Evolutionary conservation across 2,888 invertebrate genomes (phyloP).

Genomic region (Synergus japonicus): DNA sequence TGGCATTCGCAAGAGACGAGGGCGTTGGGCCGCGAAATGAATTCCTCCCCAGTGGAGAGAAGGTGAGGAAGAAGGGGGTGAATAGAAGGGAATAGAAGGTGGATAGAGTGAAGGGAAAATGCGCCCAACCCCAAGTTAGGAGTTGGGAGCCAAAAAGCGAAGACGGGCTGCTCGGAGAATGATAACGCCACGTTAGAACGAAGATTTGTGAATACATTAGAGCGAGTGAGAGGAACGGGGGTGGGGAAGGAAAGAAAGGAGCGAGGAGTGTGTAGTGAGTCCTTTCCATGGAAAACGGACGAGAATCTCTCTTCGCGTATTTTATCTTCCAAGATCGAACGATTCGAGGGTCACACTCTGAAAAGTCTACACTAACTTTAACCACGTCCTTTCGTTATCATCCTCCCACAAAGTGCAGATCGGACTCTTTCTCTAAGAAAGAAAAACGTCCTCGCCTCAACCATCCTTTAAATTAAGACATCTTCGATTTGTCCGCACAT

Average conservation of each 20-base stretch:
- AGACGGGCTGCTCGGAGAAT: slow-evolving; percentile 70
- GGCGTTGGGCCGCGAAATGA: slow-evolving; percentile 76
- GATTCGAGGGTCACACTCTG: slow-evolving; percentile 50
- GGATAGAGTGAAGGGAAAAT: slow-evolving; percentile 54
- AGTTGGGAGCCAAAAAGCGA: slow-evolving; percentile 50
- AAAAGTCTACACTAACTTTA: slow-evolving; percentile 57
- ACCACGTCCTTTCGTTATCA: slow-evolving; percentile 37
- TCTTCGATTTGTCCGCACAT: slow-evolving; percentile 27
- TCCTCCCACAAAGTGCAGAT: slow-evolving; percentile 24
- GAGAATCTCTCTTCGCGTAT: slow-evolving; percentile 59
- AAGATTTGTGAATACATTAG: slow-evolving; percentile 77
- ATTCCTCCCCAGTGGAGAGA: slow-evolving; percentile 68
- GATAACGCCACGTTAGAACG: slow-evolving; percentile 74
- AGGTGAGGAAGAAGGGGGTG: slow-evolving; percentile 49
- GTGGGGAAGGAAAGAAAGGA: slow-evolving; percentile 53
- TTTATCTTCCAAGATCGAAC: slow-evolving; percentile 68
- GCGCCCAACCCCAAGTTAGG: slow-evolving; percentile 41
- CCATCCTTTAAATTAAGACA: slow-evolving; percentile 39
- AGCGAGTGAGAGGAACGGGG: slow-evolving; percentile 66
- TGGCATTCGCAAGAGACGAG: slow-evolving; percentile 68
- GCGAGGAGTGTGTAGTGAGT: slow-evolving; percentile 51
- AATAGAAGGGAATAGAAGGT: slow-evolving; percentile 48
- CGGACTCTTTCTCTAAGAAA: slow-evolving; percentile 30
- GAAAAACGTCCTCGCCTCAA: slow-evolving; percentile 28
- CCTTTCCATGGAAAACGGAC: slow-evolving; percentile 57